Conservation (phyloP, 1,140 invertebrate genomes). For the Bombus impatiens region DNA sequence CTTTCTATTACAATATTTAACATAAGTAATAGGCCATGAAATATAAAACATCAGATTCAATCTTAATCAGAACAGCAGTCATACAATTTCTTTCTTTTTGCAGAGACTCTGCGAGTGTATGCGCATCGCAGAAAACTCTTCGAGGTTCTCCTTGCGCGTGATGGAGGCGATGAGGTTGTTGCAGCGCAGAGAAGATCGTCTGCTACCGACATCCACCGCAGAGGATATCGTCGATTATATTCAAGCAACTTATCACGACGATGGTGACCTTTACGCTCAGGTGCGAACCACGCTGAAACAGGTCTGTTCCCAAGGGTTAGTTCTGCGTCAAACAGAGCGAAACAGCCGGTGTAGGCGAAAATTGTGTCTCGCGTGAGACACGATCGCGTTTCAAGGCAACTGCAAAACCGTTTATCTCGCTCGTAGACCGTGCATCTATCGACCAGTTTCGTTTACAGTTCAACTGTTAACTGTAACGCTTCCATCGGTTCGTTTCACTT, state of each 20-base stretch:
- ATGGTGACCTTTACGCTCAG: constrained; percentile 72
- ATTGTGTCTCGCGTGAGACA: constrained; percentile 56
- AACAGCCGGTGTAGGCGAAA: constrained; percentile 26
- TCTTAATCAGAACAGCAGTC: no score
- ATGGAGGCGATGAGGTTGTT: constrained; percentile 71
- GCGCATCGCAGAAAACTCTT: constrained; percentile 51
- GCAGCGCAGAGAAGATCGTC: constrained; percentile 31
- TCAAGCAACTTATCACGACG: constrained; percentile 55
- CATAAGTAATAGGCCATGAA: background rate
- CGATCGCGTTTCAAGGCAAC: constrained; percentile 62
- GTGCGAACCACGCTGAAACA: constrained; percentile 68
- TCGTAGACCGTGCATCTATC: constrained; percentile 54
- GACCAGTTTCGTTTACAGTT: constrained; percentile 44
- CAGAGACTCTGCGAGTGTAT: constrained; percentile 27
- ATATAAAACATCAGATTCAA: no score
- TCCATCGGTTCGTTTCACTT: background rate
- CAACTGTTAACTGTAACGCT: constrained; percentile 38
- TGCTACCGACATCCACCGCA: constrained; percentile 25
- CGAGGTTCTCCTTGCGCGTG: constrained; percentile 68
- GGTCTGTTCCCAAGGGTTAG: constrained; percentile 71
- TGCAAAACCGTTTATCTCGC: constrained; percentile 52
- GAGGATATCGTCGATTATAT: constrained; percentile 69
- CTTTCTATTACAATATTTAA: background rate
- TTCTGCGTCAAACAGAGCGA: constrained; percentile 41
- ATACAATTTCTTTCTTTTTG: background rate